Evolutionary conservation across 2,888 invertebrate genomes (phyloP), one percentile per base, ranked within the genome.

Genomic region (Lasioglossum oenotherae): DNA sequence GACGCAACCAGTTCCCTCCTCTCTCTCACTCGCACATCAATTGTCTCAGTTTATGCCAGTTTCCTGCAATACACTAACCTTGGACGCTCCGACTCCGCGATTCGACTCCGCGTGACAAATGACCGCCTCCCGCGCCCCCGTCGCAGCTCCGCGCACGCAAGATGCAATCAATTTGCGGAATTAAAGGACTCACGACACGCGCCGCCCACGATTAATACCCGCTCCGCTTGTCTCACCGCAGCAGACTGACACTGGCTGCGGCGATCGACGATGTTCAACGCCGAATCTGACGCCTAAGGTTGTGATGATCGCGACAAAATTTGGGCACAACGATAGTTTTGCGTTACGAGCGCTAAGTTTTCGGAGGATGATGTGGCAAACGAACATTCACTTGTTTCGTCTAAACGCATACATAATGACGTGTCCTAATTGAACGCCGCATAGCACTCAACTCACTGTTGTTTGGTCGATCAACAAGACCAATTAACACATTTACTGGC

Each of bases 1-100:
- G 75, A 71, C 23, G 71, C 57, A 27, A 71, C 46, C 53, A 41
- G 84, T 78, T 35, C 16, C 73, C 73, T 16, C 49, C 16, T 44
- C 31, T 19, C 31, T 35, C 67, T 19, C 67, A 3, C 53, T 53
- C 23, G 23, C 23, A n/a, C 38, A 69, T 38, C 69, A 69, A 69
- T 69, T 69, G 76, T 88, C 41, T 41, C 74, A 41, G 77, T 74
- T 69, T 69, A 72, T 49, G 27, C 80, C 81, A 46, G 74, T 41
- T 69, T 69, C 69, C 71, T 57, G 72, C 53, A 5, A 72, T 53
- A 23, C 31, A 31, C 44, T 69, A 69, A 38, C 69, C 69, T 69
- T 69, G 69, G 69, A 69, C 67, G 38, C 38, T 69, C 35, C 38
- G 19, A 10, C 53, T 53, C 35, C 41, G 35, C 44, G 74, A n/a